Evolutionary conservation across 2,113 vertebrate species (phyloP).

Genomic region (Laterallus jamaicensis): DNA sequence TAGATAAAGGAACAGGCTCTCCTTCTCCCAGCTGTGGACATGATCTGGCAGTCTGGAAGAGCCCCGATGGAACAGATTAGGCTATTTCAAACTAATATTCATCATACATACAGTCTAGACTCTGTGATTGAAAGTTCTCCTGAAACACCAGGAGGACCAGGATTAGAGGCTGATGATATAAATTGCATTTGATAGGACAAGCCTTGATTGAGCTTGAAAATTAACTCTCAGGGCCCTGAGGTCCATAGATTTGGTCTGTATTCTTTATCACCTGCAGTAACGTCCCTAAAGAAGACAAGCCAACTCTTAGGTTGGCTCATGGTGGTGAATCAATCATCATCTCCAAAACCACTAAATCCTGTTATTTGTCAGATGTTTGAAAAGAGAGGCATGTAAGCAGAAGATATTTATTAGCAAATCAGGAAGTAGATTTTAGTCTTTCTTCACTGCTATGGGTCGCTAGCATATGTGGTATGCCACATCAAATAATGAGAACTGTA

Average conservation of each 20-base stretch:
- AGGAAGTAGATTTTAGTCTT: background rate
- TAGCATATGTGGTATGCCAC: too few species aligned
- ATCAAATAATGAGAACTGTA: background rate
- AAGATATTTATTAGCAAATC: background rate
- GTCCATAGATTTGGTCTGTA: background rate
- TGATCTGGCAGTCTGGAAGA: background rate
- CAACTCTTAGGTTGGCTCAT: background rate
- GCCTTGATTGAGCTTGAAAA: background rate
- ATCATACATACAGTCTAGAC: background rate
- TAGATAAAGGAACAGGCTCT: background rate
- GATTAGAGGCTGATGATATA: accelerated
- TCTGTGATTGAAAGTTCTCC: background rate
- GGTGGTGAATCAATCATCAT: background rate
- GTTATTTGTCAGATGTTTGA: background rate
- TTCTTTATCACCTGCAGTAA: background rate
- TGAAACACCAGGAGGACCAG: background rate
- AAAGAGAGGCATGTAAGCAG: background rate
- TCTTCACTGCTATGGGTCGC: background rate
- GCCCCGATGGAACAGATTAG: background rate
- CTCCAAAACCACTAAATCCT: background rate
- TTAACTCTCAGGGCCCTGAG: background rate
- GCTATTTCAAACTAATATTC: background rate
- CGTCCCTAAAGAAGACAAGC: background rate
- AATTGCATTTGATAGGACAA: background rate
- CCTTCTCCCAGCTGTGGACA: background rate